A percentile compares a stretch with the other conserved stretches of the same genome.
Conservation (phyloP, 2,888 invertebrate species). For the Morpho achilles region DNA sequence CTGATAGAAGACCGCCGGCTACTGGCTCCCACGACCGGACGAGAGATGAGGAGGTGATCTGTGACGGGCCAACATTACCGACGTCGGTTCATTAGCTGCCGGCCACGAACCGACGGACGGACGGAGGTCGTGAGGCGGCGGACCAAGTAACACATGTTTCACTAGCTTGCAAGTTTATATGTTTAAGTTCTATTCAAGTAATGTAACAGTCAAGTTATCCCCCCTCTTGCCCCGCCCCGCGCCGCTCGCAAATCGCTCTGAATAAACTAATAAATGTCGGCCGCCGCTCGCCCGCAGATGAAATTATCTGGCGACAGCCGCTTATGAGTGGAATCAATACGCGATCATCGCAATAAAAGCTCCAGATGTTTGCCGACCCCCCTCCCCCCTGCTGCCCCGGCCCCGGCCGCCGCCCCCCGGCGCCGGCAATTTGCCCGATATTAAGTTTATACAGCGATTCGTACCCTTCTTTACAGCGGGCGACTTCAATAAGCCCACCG, state of each 20-base stretch:
- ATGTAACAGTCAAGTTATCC: too few relatives aligned
- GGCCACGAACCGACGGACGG: too few relatives aligned
- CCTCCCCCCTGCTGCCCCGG: constrained; percentile 32
- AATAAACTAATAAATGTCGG: constrained; percentile 39
- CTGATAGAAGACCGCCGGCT: too few relatives aligned
- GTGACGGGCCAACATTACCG: too few relatives aligned
- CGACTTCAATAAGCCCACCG: neutral
- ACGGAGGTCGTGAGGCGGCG: too few relatives aligned
- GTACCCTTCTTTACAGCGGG: constrained; percentile 69
- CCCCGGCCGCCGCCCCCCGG: constrained; percentile 38
- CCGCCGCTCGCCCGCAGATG: constrained; percentile 37
- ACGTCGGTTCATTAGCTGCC: too few relatives aligned
- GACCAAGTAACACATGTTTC: too few relatives aligned
- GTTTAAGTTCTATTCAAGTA: too few relatives aligned
- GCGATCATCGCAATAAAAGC: constrained; percentile 67
- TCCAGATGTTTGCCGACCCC: constrained; percentile 55
- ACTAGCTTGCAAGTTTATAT: too few relatives aligned
- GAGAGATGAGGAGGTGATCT: too few relatives aligned
- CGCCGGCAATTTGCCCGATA: constrained; percentile 68
- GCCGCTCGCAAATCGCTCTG: constrained; percentile 33
- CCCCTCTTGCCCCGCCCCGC: neutral
- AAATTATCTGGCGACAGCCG: constrained; percentile 52
- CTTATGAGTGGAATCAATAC: constrained; percentile 71
- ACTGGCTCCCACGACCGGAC: too few relatives aligned
- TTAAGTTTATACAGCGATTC: constrained; percentile 76